phyloP scores from a whole-genome alignment of 2,888 invertebrate genomes.

The Thymelicus sylvestris region DNA sequence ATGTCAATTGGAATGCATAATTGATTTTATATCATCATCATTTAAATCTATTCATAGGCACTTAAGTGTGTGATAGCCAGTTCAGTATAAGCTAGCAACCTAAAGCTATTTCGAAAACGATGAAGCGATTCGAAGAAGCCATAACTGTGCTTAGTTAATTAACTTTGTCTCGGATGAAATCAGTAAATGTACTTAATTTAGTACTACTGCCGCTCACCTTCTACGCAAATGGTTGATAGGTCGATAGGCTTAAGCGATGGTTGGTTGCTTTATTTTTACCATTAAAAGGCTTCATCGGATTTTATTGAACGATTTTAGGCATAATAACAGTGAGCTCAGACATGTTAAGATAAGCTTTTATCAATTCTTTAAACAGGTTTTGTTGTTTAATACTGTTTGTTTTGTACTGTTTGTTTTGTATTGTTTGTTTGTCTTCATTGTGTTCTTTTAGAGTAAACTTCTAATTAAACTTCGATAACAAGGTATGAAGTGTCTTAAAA shows the following conservation, averaged over 20 bases:
- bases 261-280: neutral
- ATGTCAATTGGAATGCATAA: conserved; percentile 3
- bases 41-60: neutral
- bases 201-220: neutral
- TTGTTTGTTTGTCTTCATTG: no score
- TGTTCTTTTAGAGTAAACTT: no score
- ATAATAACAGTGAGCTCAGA: no score
- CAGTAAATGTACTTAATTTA: neutral
- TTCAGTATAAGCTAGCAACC: neutral
- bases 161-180: neutral
- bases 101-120: conserved; percentile 1
- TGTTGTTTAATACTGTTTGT: no score
- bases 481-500: no score
- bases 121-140: conserved; percentile 5
- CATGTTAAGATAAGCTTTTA: no score
- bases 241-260: neutral
- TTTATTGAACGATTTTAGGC: no score
- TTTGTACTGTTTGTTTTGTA: no score
- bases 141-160: conserved; percentile 7
- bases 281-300: no score
- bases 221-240: conserved; percentile 5
- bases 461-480: no score
- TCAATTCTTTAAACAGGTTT: no score
- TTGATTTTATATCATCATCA: neutral
- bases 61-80: neutral